These are phyloP conservation scores for Pentamera pediparva DNA, from an alignment of 53 echinoderm and acorn worm species.

Conservation along the genomic window DNA sequence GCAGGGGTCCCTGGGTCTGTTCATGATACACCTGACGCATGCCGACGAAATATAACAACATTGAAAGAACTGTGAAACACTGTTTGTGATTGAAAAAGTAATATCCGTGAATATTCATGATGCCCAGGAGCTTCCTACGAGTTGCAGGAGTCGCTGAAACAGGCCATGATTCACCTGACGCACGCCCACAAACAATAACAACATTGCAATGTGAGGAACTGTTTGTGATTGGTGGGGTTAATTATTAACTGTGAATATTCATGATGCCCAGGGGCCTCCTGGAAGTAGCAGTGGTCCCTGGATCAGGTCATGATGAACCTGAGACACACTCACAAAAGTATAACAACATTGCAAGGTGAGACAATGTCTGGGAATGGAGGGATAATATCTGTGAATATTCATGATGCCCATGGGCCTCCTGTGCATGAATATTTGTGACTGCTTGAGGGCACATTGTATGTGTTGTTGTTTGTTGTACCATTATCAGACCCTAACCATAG, in stretches of 20 bases:
- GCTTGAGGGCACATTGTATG: too few relatives aligned
- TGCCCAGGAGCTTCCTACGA: too few relatives aligned
- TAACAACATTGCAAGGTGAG: constrained; percentile 95
- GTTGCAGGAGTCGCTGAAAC: constrained; percentile 93
- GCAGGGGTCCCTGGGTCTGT: constrained; percentile 91
- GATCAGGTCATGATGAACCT: constrained; percentile 96
- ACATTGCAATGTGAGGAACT: constrained; percentile 68
- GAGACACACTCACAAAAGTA: constrained; percentile 96
- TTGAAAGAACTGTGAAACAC: constrained; percentile 80
- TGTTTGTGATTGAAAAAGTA: not conserved
- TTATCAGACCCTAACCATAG: too few relatives aligned
- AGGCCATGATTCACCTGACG: constrained; percentile 92
- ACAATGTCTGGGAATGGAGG: not conserved
- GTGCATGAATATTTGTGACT: too few relatives aligned
- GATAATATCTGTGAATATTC: too few relatives aligned
- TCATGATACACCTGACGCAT: constrained; percentile 93
- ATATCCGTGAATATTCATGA: too few relatives aligned
- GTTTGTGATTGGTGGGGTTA: too few relatives aligned
- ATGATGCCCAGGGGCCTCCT: constrained; percentile 89
- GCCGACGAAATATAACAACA: constrained; percentile 96
- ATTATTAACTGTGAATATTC: too few relatives aligned
- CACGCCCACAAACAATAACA: constrained; percentile 98
- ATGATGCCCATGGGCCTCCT: too few relatives aligned
- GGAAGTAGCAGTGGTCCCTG: constrained; percentile 94
- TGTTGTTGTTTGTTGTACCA: too few relatives aligned